Conservation (phyloP, 92 coral and sea anemone species). For the Plumapathes pennacea region DNA sequence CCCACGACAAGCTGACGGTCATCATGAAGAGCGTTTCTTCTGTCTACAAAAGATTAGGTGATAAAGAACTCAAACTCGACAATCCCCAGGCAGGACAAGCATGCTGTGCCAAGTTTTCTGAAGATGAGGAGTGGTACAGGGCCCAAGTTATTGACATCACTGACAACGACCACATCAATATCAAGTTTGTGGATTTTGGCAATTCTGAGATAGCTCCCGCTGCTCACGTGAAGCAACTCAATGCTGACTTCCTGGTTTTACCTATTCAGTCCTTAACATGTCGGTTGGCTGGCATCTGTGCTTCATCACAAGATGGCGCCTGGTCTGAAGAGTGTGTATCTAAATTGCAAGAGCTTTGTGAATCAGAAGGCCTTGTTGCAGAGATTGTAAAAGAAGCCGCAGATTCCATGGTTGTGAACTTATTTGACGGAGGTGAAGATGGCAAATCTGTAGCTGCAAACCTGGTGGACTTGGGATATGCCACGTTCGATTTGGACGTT, state of each 20-base stretch:
- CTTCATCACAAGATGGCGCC: constrained; percentile 6
- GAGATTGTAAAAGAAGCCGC: constrained; percentile 23
- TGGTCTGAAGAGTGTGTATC: constrained; percentile 27
- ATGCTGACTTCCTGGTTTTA: constrained; percentile 48
- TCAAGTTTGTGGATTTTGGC: constrained; percentile 80
- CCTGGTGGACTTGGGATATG: constrained; percentile 30
- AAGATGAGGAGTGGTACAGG: constrained; percentile 77
- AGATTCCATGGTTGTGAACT: constrained; percentile 32
- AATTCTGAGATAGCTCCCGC: constrained; percentile 50
- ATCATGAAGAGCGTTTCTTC: constrained; percentile 24
- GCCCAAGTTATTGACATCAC: constrained; percentile 48
- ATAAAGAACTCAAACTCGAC: constrained; percentile 16
- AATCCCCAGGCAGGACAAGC: constrained; percentile 40
- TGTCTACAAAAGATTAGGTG: constrained; percentile 5
- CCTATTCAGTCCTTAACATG: constrained; percentile 73
- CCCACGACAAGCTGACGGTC: constrained; percentile 1
- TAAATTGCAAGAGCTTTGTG: constrained; percentile 30
- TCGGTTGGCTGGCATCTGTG: constrained; percentile 39
- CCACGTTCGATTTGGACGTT: background rate
- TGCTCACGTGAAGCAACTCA: constrained; percentile 44
- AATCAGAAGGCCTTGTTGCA: constrained; percentile 36
- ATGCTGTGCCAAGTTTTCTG: constrained; percentile 78
- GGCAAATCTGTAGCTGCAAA: constrained; percentile 12
- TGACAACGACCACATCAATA: constrained; percentile 35
- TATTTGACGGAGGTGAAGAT: constrained; percentile 33